Evolutionary conservation across 2,113 vertebrate species (phyloP).

Genomic region (Motacilla tschutschensis): DNA sequence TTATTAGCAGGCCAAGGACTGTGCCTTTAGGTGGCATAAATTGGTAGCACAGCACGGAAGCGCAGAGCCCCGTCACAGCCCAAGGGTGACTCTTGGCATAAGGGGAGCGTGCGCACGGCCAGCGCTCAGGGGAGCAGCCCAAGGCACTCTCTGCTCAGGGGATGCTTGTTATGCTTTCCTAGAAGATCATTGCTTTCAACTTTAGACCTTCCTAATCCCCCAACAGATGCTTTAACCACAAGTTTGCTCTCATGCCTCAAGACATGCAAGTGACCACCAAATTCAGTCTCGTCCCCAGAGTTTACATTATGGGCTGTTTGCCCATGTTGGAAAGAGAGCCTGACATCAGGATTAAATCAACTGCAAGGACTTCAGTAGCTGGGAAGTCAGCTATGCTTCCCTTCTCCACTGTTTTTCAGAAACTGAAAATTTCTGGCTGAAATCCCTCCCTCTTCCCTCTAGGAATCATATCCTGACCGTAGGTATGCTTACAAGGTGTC

Average conservation of each 20-base stretch:
- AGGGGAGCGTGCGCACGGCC: neutral
- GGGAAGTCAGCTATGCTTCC: neutral
- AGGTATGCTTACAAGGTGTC: neutral
- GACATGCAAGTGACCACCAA: constrained; percentile 45
- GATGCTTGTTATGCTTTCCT: constrained; percentile 21
- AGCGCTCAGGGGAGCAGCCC: neutral
- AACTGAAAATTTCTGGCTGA: neutral
- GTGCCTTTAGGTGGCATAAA: neutral
- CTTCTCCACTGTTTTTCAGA: neutral
- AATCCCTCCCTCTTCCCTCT: neutral
- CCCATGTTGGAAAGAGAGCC: constrained; percentile 10
- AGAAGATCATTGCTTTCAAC: constrained; percentile 63
- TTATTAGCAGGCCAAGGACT: neutral
- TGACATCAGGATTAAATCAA: constrained; percentile 45
- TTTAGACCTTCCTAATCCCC: constrained; percentile 70
- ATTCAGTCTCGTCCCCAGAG: constrained; percentile 38
- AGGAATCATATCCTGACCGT: neutral
- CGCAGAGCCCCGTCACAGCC: fast-evolving
- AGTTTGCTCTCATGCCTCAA: constrained; percentile 44
- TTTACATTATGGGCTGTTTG: constrained; percentile 48
- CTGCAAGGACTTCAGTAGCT: constrained; percentile 1
- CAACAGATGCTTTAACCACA: constrained; percentile 65
- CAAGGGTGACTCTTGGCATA: neutral
- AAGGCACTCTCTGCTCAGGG: neutral
- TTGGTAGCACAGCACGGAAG: neutral